A percentile compares a stretch with the other conserved stretches of the same genome.
These are phyloP conservation scores for Galbula dea DNA, from an alignment of 2,113 vertebrate genomes.

Conservation along the genomic window DNA sequence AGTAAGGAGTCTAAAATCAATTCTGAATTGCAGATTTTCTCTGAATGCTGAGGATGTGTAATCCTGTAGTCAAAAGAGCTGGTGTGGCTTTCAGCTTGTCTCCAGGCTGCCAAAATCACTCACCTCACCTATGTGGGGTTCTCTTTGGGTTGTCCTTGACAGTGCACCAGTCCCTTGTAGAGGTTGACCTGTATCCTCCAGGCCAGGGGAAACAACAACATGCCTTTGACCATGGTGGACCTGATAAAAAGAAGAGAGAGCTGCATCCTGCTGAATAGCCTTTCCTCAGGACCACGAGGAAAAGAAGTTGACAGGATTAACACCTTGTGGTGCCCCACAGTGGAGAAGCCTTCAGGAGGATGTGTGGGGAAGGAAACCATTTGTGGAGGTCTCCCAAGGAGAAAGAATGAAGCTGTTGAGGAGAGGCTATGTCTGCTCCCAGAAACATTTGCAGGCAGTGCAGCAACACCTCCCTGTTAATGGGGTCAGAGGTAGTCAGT, in stretches of 20 bases:
- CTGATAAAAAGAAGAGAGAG: neutral
- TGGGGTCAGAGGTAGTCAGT: neutral
- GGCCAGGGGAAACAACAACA: neutral
- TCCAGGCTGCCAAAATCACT: neutral
- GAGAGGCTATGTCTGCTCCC: neutral
- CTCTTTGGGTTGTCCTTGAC: neutral
- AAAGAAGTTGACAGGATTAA: neutral
- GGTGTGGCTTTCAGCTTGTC: neutral
- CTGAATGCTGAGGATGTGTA: neutral
- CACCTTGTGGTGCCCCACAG: neutral
- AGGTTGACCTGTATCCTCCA: neutral
- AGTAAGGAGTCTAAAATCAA: neutral
- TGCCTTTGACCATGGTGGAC: neutral
- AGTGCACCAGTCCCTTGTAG: accelerated
- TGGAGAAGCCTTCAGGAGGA: neutral
- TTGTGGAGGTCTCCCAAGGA: neutral
- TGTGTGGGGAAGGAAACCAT: neutral
- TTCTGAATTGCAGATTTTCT: neutral
- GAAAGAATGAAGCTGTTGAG: neutral
- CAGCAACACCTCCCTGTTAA: neutral
- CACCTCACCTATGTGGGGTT: neutral
- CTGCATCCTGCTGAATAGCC: neutral
- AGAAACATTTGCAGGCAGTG: neutral
- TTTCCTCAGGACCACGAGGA: neutral
- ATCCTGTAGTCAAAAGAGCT: neutral